Evolutionary conservation across 2,113 vertebrate genomes (phyloP).

Genomic region (Oryzias javanicus): DNA sequence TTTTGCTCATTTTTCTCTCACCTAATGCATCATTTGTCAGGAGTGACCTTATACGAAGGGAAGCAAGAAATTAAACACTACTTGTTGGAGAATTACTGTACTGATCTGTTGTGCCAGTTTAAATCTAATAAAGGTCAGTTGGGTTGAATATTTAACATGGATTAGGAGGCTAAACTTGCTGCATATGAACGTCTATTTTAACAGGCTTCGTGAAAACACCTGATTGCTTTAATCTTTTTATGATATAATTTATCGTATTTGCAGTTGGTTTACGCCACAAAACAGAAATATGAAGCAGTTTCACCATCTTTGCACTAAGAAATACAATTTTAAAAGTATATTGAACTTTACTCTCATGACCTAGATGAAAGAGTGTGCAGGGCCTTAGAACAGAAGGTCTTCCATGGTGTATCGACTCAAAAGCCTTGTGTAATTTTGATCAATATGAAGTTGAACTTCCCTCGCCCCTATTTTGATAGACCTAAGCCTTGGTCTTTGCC

Average conservation of each 20-base stretch:
- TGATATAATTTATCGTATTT: background rate
- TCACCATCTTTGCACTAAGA: background rate
- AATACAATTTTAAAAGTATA: constrained; percentile 1
- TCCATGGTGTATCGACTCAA: constrained; percentile 20
- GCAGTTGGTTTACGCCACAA: no score
- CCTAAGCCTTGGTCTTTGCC: background rate
- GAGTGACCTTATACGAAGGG: constrained; percentile 11
- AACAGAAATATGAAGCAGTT: background rate
- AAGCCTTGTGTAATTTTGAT: constrained; percentile 13
- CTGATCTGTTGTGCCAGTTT: constrained; percentile 10
- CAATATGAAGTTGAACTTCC: constrained; percentile 15
- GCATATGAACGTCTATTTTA: constrained; percentile 11
- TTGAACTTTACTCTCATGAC: constrained; percentile 7
- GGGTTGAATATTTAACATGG: constrained; percentile 6
- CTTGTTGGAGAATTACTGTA: constrained; percentile 9
- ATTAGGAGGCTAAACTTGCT: constrained; percentile 7
- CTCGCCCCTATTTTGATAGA: constrained; percentile 27
- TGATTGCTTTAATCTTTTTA: background rate
- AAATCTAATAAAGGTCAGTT: constrained; percentile 23
- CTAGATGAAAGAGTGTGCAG: constrained; percentile 18
- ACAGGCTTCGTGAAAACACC: background rate
- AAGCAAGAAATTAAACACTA: constrained; percentile 24
- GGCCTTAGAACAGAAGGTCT: constrained; percentile 11
- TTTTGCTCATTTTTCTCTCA: background rate
- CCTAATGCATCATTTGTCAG: constrained; percentile 8